Percentiles rank a stretch among this genome's conserved stretches.
Evolutionary conservation across 2,113 vertebrate genomes (phyloP).

Genomic region (Sebastes schlegelii): DNA sequence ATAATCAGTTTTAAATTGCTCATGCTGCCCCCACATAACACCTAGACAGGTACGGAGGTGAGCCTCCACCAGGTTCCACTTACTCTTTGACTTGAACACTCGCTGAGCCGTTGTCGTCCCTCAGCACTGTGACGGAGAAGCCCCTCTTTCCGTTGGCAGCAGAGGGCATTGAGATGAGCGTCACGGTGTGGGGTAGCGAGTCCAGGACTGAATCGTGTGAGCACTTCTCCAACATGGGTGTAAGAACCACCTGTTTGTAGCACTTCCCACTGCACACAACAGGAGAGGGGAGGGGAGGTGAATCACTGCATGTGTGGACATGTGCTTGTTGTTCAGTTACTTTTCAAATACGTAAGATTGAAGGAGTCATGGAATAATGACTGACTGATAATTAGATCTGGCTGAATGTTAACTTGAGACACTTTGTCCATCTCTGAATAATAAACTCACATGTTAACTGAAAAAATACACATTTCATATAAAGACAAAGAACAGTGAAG

Average conservation of each 20-base stretch:
- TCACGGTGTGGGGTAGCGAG: conserved; percentile 93
- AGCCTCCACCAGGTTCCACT: conserved; percentile 77
- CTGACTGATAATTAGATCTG: not conserved
- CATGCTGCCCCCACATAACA: conserved; percentile 19
- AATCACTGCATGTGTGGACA: conserved; percentile 4
- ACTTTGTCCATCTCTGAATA: not conserved
- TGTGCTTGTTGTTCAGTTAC: not conserved
- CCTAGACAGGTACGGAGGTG: not conserved
- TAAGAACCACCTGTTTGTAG: conserved; percentile 93
- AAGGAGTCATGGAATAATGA: not conserved
- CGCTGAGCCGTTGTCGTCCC: conserved; percentile 87
- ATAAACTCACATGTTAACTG: not conserved
- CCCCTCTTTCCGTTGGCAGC: conserved; percentile 91
- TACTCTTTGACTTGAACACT: conserved; percentile 95
- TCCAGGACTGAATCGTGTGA: conserved; percentile 89
- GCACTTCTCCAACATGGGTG: conserved; percentile 93
- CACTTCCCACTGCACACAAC: conserved; percentile 89
- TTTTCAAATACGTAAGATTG: not conserved
- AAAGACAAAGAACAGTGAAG: not conserved
- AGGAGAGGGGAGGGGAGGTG: conserved; percentile 2
- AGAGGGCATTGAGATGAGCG: conserved; percentile 94
- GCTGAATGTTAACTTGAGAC: not conserved
- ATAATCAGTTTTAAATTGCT: conserved; percentile 58
- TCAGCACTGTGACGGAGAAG: conserved; percentile 89
- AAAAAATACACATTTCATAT: not conserved